Base-by-base conservation (phyloP, 2,888 invertebrate species). In the Troilus luridus region DNA sequence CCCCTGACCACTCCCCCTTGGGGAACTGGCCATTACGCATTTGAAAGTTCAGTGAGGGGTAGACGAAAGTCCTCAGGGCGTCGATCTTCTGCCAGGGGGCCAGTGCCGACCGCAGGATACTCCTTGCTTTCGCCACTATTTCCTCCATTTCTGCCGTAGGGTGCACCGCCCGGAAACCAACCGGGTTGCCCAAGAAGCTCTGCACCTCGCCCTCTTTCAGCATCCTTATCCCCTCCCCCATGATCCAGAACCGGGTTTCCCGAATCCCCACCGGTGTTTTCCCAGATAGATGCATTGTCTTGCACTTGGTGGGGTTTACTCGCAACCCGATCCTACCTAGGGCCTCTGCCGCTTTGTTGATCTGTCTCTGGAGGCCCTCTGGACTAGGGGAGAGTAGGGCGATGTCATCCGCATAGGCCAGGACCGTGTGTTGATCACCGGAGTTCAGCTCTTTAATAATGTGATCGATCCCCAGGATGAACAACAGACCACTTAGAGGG, bases 401-500 rank as follows among this genome's bases (percentile, higher is more conserved):
- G 5, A 91, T n/a, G 8, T 91, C 88, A 60, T 91, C 92, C 11
- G 92, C 91, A 62, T 60, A 90, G 17, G 77, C 92, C 21, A 92
- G 88, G 2, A 91, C 56, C 19, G 27, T 8, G 21, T 27, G 54
- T 3, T 88, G 24, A 24, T 77, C 77, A 41, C 41, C 41, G 10
- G 81, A 60, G 19, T 58, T 56, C n/a, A 12, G n/a, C 2, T 27
- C 21, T 24, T 58, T 58, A 12, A 88, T 19, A 8, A 90, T 56
- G 6, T 85, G 14, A 54, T 92, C 90, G 6, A 92, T 90, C 17
- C 21, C 56, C 1, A 91, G 24, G 77, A 88, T 90, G 60, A 92
- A 90, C 3, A 90, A 59, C 3, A 91, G 67, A 10, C 90, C 91
- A 41, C 88, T 90, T 19, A 91, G 88, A 19, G 91, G 91, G 90